Percentiles rank a stretch among this genome's conserved stretches.
Conservation (phyloP, 2,113 vertebrate species). For the Ictidomys tridecemlineatus region DNA sequence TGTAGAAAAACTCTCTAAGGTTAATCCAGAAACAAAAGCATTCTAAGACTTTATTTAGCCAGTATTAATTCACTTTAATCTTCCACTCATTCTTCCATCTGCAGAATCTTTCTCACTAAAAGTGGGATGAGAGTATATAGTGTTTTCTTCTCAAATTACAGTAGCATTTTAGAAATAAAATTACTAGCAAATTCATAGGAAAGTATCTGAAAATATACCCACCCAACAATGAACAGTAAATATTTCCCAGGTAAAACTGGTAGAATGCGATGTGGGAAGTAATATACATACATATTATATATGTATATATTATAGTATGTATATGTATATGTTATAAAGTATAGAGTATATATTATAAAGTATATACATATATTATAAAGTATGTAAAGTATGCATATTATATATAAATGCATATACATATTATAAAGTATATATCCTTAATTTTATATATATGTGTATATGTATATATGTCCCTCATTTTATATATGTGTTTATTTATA, state of each 20-base stretch:
- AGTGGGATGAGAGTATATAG: neutral
- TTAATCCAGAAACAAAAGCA: neutral
- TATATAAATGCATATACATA: too few relatives aligned
- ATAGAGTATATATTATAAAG: neutral
- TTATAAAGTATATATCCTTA: neutral
- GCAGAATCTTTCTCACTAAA: neutral
- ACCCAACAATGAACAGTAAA: neutral
- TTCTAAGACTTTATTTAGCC: neutral
- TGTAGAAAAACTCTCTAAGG: neutral
- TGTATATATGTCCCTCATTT: too few relatives aligned
- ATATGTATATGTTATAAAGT: neutral
- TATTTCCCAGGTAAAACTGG: neutral
- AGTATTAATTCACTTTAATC: neutral
- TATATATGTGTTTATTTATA: too few relatives aligned
- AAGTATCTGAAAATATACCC: neutral
- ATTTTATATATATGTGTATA: neutral
- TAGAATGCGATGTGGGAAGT: neutral
- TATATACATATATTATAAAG: too few relatives aligned
- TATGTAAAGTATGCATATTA: too few relatives aligned
- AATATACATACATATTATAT: too few relatives aligned
- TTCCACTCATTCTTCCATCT: neutral
- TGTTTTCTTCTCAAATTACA: neutral
- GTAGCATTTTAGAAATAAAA: neutral
- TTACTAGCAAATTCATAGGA: slow-evolving; percentile 11
- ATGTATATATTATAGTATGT: too few relatives aligned